These are phyloP conservation scores for Orchesellides sinensis DNA, from an alignment of 2,888 invertebrate genomes.

Conservation along the genomic window DNA sequence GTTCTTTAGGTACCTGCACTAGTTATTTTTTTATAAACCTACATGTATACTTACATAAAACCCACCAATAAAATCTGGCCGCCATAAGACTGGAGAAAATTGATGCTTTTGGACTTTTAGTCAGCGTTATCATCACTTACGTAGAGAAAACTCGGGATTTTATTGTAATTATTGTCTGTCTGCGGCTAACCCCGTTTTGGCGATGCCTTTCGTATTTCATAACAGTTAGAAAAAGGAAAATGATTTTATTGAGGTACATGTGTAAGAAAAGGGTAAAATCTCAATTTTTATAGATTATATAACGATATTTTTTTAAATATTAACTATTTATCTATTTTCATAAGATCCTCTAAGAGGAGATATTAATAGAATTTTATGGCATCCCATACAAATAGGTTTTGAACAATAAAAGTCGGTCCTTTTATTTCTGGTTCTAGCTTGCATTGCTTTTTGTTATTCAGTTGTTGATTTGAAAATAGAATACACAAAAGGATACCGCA, in stretches of 20 bases:
- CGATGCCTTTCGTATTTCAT: not conserved
- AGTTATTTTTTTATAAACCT: not conserved
- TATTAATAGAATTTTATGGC: not conserved
- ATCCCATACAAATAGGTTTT: not conserved
- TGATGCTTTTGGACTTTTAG: slow-evolving; percentile 15
- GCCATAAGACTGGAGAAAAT: slow-evolving; percentile 45
- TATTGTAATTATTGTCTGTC: slow-evolving; percentile 55
- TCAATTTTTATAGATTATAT: not conserved
- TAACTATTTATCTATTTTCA: too few relatives aligned
- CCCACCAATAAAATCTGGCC: slow-evolving; percentile 55
- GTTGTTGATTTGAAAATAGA: slow-evolving; percentile 18
- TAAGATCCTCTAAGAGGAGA: not conserved
- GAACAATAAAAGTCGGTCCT: not conserved
- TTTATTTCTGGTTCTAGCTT: not conserved
- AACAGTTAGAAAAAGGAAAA: not conserved
- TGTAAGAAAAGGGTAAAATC: not conserved
- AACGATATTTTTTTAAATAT: too few relatives aligned
- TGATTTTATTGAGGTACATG: not conserved
- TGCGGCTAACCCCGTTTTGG: slow-evolving; percentile 25
- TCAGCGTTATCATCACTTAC: slow-evolving; percentile 18
- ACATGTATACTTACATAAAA: not conserved
- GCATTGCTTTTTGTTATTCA: not conserved
- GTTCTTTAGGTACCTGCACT: not conserved
- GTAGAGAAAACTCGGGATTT: not conserved
- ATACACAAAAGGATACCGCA: slow-evolving; percentile 35